A percentile compares a stretch with the other conserved stretches of the same genome.
phyloP scores from a whole-genome alignment of 2,113 vertebrate genomes.

The Falcunculus frontatus region DNA sequence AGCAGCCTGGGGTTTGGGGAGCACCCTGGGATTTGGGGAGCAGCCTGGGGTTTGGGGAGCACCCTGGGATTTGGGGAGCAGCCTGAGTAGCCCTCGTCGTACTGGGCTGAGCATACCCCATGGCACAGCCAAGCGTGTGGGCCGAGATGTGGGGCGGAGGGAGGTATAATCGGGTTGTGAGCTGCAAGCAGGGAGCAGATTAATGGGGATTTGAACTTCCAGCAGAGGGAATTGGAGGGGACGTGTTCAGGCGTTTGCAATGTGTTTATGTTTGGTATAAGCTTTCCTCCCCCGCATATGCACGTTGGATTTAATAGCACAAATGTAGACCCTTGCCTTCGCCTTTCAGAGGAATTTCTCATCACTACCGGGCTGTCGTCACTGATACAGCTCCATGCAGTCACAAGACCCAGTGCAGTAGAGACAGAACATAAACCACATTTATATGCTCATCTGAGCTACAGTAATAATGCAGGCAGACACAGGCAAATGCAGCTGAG shows the following conservation, averaged over 20 bases:
- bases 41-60: no score
- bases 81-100: fast-evolving
- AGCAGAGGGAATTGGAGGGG: not conserved
- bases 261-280: not conserved
- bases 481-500: not conserved
- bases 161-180: not conserved
- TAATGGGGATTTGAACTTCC: not conserved
- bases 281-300: not conserved
- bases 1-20: no score
- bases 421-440: not conserved
- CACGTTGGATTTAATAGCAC: not conserved
- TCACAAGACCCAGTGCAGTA: not conserved
- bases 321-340: not conserved
- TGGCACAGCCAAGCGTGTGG: fast-evolving
- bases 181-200: not conserved
- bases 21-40: fast-evolving
- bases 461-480: not conserved
- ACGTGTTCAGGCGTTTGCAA: not conserved
- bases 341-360: not conserved
- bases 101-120: fast-evolving
- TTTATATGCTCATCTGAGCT: not conserved
- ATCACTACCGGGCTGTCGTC: fast-evolving
- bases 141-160: fast-evolving
- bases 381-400: not conserved
- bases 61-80: not conserved